Conservation (phyloP, 2,797 vertebrate genomes). For the Gymnothorax javanicus region DNA sequence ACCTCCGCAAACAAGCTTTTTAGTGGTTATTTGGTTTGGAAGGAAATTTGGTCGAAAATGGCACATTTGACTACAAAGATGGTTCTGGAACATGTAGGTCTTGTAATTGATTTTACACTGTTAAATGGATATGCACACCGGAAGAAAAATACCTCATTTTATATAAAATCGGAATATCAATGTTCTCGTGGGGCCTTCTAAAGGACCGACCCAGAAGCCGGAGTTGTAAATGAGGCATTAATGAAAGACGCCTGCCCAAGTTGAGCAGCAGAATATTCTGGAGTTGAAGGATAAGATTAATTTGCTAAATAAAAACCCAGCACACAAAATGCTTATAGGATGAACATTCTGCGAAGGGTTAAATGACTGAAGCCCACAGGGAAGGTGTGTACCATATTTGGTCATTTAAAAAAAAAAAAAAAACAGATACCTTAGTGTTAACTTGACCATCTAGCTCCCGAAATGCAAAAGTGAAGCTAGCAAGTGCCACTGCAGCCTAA, state of each 20-base stretch:
- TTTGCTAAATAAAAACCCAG: not conserved
- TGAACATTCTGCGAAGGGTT: not conserved
- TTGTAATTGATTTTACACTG: conserved; percentile 75
- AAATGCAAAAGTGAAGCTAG: not conserved
- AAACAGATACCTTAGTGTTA: not conserved
- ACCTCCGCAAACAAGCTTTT: conserved; percentile 59
- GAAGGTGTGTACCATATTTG: not conserved
- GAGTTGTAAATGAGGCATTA: not conserved
- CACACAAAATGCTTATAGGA: not conserved
- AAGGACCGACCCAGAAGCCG: not conserved
- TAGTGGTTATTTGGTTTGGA: conserved; percentile 55
- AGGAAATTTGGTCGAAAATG: conserved; percentile 59
- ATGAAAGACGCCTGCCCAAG: not conserved
- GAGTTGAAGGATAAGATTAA: not conserved
- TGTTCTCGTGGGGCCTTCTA: conserved; percentile 57
- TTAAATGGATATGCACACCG: conserved; percentile 72
- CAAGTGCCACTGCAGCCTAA: conserved; percentile 9
- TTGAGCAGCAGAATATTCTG: not conserved
- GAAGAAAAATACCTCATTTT: conserved; percentile 80
- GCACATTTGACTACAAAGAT: conserved; percentile 56
- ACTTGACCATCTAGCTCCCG: not conserved
- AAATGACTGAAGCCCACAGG: not conserved
- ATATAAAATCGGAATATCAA: conserved; percentile 62
- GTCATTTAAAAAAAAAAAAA: not conserved
- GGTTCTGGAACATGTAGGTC: conserved; percentile 59